These are phyloP conservation scores for Meloidogyne exigua DNA, from an alignment of 1,140 invertebrate species.

Conservation along the genomic window DNA sequence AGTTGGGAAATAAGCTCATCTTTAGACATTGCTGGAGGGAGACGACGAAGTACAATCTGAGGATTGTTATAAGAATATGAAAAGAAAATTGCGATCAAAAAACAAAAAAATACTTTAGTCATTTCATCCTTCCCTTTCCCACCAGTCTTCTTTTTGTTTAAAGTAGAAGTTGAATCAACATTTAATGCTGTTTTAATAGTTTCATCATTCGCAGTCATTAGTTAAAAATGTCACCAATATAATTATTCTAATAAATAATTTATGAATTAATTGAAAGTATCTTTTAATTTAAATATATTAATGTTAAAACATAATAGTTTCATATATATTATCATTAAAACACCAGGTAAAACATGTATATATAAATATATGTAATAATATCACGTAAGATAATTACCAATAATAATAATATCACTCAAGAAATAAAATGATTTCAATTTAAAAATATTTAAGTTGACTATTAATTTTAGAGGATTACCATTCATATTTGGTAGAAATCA, in stretches of 20 bases:
- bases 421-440: too few relatives aligned
- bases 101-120: background rate
- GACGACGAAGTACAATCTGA: constrained; percentile 20
- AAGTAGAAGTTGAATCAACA: background rate
- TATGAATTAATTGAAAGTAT: background rate
- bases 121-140: background rate
- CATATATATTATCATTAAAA: too few relatives aligned
- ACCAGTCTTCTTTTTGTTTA: background rate
- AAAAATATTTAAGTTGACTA: too few relatives aligned
- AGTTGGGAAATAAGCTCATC: background rate
- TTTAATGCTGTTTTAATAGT: background rate
- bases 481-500: too few relatives aligned
- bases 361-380: too few relatives aligned
- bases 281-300: too few relatives aligned
- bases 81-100: too few relatives aligned
- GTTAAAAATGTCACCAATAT: background rate
- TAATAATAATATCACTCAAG: too few relatives aligned
- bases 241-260: background rate
- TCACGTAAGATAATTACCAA: too few relatives aligned
- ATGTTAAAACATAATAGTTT: too few relatives aligned
- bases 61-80: background rate
- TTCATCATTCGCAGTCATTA: background rate
- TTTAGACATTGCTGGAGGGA: constrained; percentile 3
- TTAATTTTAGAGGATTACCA: too few relatives aligned
- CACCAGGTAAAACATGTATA: too few relatives aligned